A percentile compares a stretch with the other conserved stretches of the same genome.
phyloP scores from a whole-genome alignment of 2,113 vertebrate genomes.

The Hystrix brachyura region DNA sequence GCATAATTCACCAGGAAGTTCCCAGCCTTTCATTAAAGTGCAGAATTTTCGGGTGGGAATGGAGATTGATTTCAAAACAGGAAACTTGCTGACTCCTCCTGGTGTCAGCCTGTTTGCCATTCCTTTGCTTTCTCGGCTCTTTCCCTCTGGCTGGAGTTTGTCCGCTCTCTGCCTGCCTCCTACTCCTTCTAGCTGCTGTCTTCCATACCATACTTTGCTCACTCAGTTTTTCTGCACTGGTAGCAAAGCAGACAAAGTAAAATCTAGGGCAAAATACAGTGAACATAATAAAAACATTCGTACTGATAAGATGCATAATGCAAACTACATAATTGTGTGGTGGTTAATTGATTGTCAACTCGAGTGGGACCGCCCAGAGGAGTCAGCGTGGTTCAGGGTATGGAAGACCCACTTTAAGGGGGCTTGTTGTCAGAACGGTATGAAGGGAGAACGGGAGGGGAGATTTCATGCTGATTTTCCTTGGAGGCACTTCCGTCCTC shows the following conservation, averaged over 20 bases:
- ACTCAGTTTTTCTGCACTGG: not conserved
- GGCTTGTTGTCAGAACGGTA: too few species aligned
- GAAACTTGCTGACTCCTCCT: constrained; percentile 5
- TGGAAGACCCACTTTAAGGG: too few species aligned
- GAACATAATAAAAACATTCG: not conserved
- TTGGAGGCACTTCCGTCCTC: too few species aligned
- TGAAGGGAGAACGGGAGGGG: too few species aligned
- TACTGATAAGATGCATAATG: not conserved
- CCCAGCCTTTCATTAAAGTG: not conserved
- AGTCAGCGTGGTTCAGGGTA: too few species aligned
- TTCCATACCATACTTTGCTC: not conserved
- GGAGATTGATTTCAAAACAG: not conserved
- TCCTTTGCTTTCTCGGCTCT: not conserved
- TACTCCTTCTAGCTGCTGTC: not conserved
- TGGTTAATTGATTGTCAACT: too few species aligned
- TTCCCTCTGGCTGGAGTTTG: not conserved
- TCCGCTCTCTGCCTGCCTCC: not conserved
- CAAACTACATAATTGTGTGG: not conserved
- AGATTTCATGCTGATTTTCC: too few species aligned
- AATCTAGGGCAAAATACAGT: constrained; percentile 18
- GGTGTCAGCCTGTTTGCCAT: not conserved
- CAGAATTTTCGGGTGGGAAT: not conserved
- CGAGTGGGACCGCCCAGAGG: too few species aligned
- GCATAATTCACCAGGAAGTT: not conserved
- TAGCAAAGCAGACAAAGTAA: not conserved